Evolutionary conservation across 2,797 vertebrate species (phyloP).

Genomic region (Sebastes cheni): DNA sequence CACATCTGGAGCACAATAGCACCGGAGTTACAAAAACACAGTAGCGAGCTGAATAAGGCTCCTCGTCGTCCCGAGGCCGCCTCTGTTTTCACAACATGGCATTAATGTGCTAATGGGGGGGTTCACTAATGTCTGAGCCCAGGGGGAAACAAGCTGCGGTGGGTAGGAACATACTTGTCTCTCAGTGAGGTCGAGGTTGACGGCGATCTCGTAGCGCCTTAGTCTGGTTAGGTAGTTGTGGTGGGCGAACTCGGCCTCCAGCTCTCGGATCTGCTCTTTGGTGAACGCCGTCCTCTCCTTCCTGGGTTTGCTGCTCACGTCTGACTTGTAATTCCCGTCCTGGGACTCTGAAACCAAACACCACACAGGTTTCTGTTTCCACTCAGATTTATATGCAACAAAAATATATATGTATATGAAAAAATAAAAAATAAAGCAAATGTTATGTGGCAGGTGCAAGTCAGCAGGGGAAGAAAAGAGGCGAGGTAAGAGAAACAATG

Average conservation of each 20-base stretch:
- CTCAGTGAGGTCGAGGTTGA: conserved; percentile 98
- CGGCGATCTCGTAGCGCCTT: conserved; percentile 97
- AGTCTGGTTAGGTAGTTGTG: conserved; percentile 99
- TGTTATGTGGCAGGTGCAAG: conserved; percentile 70
- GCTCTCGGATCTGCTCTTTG: conserved; percentile 98
- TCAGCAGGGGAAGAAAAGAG: conserved; percentile 39
- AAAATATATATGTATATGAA: not conserved
- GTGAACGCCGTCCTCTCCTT: conserved; percentile 99
- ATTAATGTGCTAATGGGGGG: conserved; percentile 54
- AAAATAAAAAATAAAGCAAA: conserved; percentile 48
- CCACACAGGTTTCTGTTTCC: conserved; percentile 65
- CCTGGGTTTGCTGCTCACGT: conserved; percentile 97
- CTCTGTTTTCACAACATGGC: conserved; percentile 70
- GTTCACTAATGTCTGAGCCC: conserved; percentile 26
- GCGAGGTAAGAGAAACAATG: conserved; percentile 67
- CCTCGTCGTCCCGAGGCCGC: conserved; percentile 24
- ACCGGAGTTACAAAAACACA: conserved; percentile 62
- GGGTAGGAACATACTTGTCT: conserved; percentile 90
- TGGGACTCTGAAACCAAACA: conserved; percentile 91
- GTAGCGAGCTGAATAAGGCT: conserved; percentile 60
- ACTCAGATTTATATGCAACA: conserved; percentile 65
- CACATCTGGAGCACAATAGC: conserved; percentile 76
- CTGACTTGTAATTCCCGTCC: conserved; percentile 97
- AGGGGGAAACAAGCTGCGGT: conserved; percentile 15
- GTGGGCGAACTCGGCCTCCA: conserved; percentile 99